Base-by-base conservation (phyloP, 2,113 vertebrate genomes). In the Salminus brasiliensis region DNA sequence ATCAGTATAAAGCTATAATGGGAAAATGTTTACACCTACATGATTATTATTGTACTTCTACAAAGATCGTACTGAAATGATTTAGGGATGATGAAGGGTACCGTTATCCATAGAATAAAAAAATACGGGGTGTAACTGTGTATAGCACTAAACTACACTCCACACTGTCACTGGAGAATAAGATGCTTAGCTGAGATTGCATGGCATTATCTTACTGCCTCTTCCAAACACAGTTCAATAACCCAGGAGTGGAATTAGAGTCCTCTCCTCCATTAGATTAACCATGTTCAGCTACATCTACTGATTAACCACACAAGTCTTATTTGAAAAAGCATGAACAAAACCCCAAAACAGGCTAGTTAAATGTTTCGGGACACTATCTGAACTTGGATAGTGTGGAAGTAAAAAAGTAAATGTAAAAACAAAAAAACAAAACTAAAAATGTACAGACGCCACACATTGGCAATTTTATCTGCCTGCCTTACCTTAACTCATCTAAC, bases 151-250 rank as follows among this genome's bases (percentile, higher is more conserved):
- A 27, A 45, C 70, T 73, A 67, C 57, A 60, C 65, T 36, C n/a
- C 69, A 43, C 69, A 43, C 63, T 27, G 23, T 27, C 66, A 25
- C 57, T 52, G 34, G 18, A 21, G 32, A 72, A n/a, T 78, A 84
- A 83, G 78, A 73, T 74, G 82, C 76, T 81, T 87, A 81, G 53
- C 27, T 11, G 74, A 83, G 82, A 78, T 72, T 76, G 80, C 6
- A 34, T 7, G 8, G 80, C 16, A 59, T 78, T 65, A 81, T 36
- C 83, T 45, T 59, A 47, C 45, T 18, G 69, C n/a, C n/a, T n/a
- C n/a, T n/a, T 43, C 62, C 29, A 70, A 73, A 36, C 57, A n/a
- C 34, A 68, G 45, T 36, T 47, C 39, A 78, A 68, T 84, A 80
- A 72, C 49, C 30, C 30, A 63, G 36, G 45, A 83, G 62, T 45